Base-by-base conservation (phyloP, 2,113 vertebrate species). In the Festucalex cinctus region DNA sequence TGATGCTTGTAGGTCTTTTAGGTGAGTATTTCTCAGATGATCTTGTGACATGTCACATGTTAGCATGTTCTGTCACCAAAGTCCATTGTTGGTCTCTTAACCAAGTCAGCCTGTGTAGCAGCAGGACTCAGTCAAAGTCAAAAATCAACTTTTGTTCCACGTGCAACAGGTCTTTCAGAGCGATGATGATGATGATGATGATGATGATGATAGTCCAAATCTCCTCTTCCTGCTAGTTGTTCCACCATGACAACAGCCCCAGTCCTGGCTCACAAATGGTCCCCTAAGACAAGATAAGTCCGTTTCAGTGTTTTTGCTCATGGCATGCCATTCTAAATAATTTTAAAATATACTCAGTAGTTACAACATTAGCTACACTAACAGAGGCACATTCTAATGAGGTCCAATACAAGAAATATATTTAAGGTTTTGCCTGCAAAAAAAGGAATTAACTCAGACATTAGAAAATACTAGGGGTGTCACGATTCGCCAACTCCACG, bases 171-270 rank as follows among this genome's bases (percentile, higher is more conserved):
- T 57, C 54, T 16, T 32, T 2, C 26, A 3, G 54, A 57, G 1
- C 2, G 7, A 8, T 36, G 28, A 35, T 39, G 35, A 37, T 62
- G n/a, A 39, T 61, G 3, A 32, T 32, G 4, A 2, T 32, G 28
- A 37, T 62, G n/a, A 39, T 61, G 3, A 32, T 32, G 4, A 2
- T 32, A 4, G 9, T 24, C 16, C 20, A 35, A 44, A 69, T 43
- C 10, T 53, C 32, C 2, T 69, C 69, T 5, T 65, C 53, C 22
- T 0, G 69, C 70, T 90, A 93, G 67, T 46, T 92, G 86, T 89
- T 93, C 92, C 92, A 93, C 92, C 92, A 93, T 0, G 91, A 92
- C 70, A 93, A 83, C 22, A 93, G 82, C 32, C 92, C 92, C 61
- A 93, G 81, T 0, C 92, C 92, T 0, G 92, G 89, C 63, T 93